Base-by-base conservation (phyloP, 2,113 vertebrate genomes). In the Paraplagusia blochii region DNA sequence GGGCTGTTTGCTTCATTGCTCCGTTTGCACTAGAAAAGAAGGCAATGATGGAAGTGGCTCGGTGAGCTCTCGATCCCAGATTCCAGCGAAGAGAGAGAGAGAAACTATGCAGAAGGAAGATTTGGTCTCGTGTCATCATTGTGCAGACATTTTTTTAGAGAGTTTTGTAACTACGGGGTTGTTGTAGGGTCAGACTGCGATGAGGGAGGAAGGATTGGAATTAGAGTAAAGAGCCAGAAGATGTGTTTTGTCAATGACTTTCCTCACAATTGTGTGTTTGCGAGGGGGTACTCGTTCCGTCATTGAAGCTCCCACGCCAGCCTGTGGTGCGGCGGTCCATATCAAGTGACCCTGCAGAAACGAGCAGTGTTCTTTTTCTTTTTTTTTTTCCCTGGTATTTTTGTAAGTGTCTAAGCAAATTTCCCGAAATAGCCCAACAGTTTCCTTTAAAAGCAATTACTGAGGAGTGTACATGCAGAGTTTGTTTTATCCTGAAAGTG, bases 401-500 rank as follows among this genome's bases (percentile, higher is more conserved):
- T 48, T 46, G 49, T 62, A 34, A 63, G 43, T 13, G 42, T 48
- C 15, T 60, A 22, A 52, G 56, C 44, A 52, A 60, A 61, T 43
- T 33, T 12, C 14, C 13, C 13, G 9, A 17, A 45, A 51, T 33
- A 17, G 10, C 15, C 19, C 13, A 35, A 48, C 53, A 44, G 49
- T 63, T 11, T 11, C 51, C 63, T 69, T 77, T 58, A 74, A 60
- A 85, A 72, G 66, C 79, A 85, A 80, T 88, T 86, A 86, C 59
- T 36, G 57, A 50, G 66, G 69, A 58, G 72, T n/a, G 60, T 70
- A 55, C 48, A 79, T 48, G 61, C 66, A 51, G 60, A 54, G 74
- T 74, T 66, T 85, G 80, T 85, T 86, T 29, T 81, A 70, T 74
- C 52, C 72, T 66, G 77, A 76, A 78, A 82, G 77, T 81, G 72